Evolutionary conservation across 30 jellyfish, hydroid and myxozoan genomes (phyloP), one percentile per base, ranked within the genome.

Genomic region (Turritopsis rubra): DNA sequence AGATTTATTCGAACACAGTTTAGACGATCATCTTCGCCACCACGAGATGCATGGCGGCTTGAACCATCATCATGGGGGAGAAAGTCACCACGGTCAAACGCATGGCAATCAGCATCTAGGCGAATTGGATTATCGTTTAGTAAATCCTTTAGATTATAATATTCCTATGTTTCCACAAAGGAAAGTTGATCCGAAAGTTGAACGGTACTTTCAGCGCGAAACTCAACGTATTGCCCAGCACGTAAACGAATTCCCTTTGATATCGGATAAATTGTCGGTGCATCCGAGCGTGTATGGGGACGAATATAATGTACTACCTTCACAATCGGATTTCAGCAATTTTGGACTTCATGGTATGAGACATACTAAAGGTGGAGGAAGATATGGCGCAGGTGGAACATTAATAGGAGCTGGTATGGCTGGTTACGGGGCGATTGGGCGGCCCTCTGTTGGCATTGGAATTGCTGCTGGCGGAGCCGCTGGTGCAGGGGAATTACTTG

Each of bases 401-500:
- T 29, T 74, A 22, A 74, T 74, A 21, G 82, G 82, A 29, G 82
- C 82, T 20, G 82, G 82, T 23, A 74, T 41, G 24, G 82, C 65
- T 24, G 82, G 82, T 13, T 74, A 74, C 23, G 82, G 82, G 18
- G 82, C 82, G 27, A 72, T 74, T 1, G 82, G 82, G 18, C 19
- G 82, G 60, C 82, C 82, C 13, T 28, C 82, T 27, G 65, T 74
- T 23, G 82, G 82, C 0, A 74, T 74, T 30, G 82, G 82, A 24
- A 20, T 74, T 21, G 82, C 82, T n/a, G 82, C 82, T n/a, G 82
- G 82, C 9, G 82, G 82, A 26, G 82, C 82, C 60, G 82, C 82
- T 24, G 82, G 82, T 24, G 65, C 82, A 0, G 82, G 82, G 13
- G 60, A 20, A 28, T 24, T 74, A 23, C 28, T 74, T 19, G 82